Evolutionary conservation across 1,140 invertebrate species (phyloP).

Genomic region (Meloidogyne exigua): DNA sequence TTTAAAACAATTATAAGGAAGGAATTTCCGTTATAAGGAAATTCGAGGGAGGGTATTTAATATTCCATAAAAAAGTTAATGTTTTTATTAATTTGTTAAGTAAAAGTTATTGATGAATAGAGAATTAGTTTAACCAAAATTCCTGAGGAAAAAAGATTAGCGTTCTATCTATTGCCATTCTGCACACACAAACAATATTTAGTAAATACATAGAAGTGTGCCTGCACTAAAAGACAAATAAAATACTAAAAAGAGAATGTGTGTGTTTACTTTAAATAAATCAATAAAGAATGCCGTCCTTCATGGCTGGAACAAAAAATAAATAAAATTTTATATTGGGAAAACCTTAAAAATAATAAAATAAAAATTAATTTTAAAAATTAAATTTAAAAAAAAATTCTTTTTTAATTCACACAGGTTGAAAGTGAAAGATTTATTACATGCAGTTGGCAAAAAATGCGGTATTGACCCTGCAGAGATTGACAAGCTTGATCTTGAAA

Average conservation of each 20-base stretch:
- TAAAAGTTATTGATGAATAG: no score
- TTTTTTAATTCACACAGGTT: slow-evolving; percentile 24
- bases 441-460: slow-evolving; percentile 62
- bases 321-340: background rate
- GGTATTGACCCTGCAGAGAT: slow-evolving; percentile 59
- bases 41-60: no score
- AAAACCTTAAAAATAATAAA: background rate
- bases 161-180: no score
- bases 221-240: background rate
- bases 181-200: no score
- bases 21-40: no score
- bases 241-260: background rate
- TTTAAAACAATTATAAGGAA: no score
- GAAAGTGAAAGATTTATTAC: slow-evolving; percentile 48
- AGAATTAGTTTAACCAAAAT: no score
- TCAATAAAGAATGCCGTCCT: background rate
- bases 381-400: background rate
- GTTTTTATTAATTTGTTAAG: no score
- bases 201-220: no score
- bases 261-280: background rate
- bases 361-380: background rate
- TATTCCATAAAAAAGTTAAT: no score
- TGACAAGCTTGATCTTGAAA: slow-evolving; percentile 61
- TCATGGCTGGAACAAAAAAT: background rate
- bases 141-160: no score